These are phyloP conservation scores for Julus scanicus DNA, from an alignment of 2,888 invertebrate species.

Conservation along the genomic window DNA sequence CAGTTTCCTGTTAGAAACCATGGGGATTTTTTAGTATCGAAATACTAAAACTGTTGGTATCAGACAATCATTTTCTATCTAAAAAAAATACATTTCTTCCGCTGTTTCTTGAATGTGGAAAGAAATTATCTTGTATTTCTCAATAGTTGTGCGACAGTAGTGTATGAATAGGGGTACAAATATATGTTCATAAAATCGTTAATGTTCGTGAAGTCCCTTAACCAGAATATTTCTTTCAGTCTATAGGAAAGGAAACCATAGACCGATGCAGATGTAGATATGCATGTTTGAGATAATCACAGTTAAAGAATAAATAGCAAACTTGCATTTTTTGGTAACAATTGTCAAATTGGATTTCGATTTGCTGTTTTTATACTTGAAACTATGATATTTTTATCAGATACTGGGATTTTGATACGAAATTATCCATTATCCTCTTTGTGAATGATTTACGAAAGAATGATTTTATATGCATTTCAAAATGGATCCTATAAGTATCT, in stretches of 20 bases:
- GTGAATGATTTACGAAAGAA: too few species aligned
- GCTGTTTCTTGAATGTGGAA: background rate
- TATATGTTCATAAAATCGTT: background rate
- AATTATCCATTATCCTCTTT: too few species aligned
- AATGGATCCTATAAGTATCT: too few species aligned
- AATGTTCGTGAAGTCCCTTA: background rate
- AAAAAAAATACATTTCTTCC: background rate
- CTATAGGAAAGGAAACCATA: background rate
- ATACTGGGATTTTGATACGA: too few species aligned
- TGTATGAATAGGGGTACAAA: background rate
- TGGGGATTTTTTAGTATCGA: background rate
- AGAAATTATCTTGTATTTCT: background rate
- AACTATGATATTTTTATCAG: too few species aligned
- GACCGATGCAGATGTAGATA: background rate
- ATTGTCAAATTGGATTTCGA: conserved; percentile 2
- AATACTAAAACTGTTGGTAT: background rate
- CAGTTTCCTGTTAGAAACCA: background rate
- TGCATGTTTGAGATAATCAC: background rate
- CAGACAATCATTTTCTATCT: background rate
- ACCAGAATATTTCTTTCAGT: background rate
- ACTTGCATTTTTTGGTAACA: conserved; percentile 3
- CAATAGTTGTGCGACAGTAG: background rate
- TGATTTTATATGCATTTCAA: too few species aligned
- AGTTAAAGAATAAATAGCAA: background rate
- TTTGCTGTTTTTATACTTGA: background rate